Evolutionary conservation across 1,140 invertebrate genomes (phyloP), one percentile per base, ranked within the genome.

Genomic region (Pogonomyrmex barbatus): DNA sequence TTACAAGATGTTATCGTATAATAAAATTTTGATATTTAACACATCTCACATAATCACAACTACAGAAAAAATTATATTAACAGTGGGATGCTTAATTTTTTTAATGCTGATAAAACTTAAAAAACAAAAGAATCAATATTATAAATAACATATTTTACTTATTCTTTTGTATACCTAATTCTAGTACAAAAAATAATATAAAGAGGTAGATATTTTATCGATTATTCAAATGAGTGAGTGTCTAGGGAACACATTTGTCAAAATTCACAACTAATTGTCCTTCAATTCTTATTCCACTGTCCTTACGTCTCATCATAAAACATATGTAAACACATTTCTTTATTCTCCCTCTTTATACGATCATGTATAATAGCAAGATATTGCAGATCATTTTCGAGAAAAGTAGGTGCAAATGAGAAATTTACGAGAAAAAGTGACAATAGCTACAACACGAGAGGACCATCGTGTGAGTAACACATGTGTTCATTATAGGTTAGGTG

Each of bases 401-500:
- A 60, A 60, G 24, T 24, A 24, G n/a, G 14, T 2, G 50, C 6
- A 10, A 24, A 30, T 1, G 12, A 39, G 24, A 14, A 10, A 71
- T 56, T n/a, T n/a, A 8, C 8, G 14, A 58, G 47, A 54, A 1
- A 42, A 2, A 47, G 30, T 10, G 2, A 24, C 36, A 8, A 45
- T 71, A 24, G 24, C 14, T 10, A 33, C 14, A 8, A 24, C 10
- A 47, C 42, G 8, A 8, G 52, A 63, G 33, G 10, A 24, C 0
- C 42, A 17, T 4, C 14, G 9, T 54, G 12, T 67, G 58, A 54
- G 14, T 4, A n/a, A 76, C 24, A 90, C 91, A 93, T 92, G 92
- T 93, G 92, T 89, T 87, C 87, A 50, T 62, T 76, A 81, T 85
- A 91, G 90, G 91, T 92, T 92, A 94, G 87, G 89, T 78, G 47